Evolutionary conservation across 2,888 invertebrate species (phyloP).

Genomic region (Lithosia quadra): DNA sequence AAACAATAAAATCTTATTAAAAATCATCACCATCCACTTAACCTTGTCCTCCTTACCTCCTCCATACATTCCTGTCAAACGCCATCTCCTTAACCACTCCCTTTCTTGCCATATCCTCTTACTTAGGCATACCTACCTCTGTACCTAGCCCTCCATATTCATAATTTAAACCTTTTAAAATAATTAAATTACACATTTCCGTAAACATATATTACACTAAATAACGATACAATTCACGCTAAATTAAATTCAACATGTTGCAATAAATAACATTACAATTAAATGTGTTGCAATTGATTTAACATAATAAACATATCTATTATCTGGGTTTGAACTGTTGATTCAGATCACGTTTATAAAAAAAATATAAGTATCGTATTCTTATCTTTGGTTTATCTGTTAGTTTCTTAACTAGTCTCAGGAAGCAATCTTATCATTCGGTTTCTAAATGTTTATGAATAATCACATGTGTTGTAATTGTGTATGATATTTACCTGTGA

Average conservation of each 20-base stretch:
- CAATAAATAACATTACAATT: not conserved
- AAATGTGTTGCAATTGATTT: no score
- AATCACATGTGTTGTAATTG: slow-evolving; percentile 2
- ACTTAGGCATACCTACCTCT: no score
- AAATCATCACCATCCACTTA: no score
- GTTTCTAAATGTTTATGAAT: slow-evolving; percentile 1
- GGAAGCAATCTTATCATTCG: slow-evolving; percentile 8
- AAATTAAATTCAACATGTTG: not conserved
- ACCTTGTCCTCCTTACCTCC: no score
- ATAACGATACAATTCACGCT: not conserved
- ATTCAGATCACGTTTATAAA: not conserved
- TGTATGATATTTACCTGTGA: not conserved
- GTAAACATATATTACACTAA: no score
- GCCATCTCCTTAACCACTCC: no score
- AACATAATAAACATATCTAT: not conserved
- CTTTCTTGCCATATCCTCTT: no score
- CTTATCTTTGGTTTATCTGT: slow-evolving; percentile 4
- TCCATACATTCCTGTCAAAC: no score
- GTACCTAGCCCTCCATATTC: no score
- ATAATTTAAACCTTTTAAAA: no score
- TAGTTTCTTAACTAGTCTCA: not conserved
- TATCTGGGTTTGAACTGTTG: not conserved
- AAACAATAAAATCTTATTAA: no score
- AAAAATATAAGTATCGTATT: slow-evolving; percentile 8
- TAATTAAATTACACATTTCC: no score